Conservation (phyloP, 2,113 vertebrate species). For the Eupsittula cactorum region DNA sequence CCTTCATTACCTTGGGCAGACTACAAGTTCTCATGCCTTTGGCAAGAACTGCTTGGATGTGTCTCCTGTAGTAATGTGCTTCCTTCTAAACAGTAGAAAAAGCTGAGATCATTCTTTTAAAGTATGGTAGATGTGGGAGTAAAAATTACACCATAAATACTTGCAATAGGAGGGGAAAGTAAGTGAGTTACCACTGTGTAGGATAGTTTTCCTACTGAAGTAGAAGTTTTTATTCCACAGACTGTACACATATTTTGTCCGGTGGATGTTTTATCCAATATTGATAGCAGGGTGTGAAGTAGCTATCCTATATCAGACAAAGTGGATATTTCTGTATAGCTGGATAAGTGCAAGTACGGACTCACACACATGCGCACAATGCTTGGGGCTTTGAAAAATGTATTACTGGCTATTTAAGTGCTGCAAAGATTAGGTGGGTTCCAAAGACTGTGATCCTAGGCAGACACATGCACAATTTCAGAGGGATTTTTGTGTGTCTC, state of each 20-base stretch:
- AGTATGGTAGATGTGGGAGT: neutral
- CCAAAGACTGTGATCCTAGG: neutral
- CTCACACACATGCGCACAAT: accelerated
- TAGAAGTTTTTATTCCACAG: neutral
- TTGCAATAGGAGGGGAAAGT: neutral
- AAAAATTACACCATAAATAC: neutral
- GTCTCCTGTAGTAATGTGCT: neutral
- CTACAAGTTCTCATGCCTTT: neutral
- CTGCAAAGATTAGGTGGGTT: neutral
- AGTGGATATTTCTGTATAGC: neutral
- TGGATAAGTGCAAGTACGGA: neutral
- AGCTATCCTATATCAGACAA: neutral
- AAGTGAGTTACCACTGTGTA: neutral
- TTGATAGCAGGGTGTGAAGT: neutral
- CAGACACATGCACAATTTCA: neutral
- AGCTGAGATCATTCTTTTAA: neutral
- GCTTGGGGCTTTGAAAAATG: neutral
- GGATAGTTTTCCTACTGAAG: neutral
- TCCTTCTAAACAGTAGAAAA: neutral
- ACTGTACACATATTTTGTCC: neutral
- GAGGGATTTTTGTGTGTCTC: neutral
- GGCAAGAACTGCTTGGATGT: neutral
- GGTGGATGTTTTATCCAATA: neutral
- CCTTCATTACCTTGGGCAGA: neutral
- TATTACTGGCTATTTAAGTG: neutral